Evolutionary conservation across 1,140 invertebrate genomes (phyloP).

Genomic region (Heliconius himera): DNA sequence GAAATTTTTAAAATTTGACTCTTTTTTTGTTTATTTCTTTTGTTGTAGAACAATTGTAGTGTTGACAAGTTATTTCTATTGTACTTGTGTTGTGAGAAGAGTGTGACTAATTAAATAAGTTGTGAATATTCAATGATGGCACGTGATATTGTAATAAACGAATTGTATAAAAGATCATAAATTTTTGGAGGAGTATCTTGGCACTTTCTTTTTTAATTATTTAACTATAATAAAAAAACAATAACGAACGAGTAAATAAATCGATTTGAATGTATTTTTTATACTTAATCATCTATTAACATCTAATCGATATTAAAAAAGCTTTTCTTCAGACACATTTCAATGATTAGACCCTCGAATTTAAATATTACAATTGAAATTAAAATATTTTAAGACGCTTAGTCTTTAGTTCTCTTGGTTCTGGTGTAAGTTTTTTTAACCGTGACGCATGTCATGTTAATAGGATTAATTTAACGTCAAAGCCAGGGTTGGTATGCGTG

Average conservation of each 20-base stretch:
- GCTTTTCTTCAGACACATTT: not conserved
- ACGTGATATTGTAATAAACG: not conserved
- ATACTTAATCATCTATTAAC: not conserved
- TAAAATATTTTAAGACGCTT: not conserved
- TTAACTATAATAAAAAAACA: too few species aligned
- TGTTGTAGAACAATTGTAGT: slow-evolving; percentile 1
- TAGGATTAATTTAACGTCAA: slow-evolving; percentile 63
- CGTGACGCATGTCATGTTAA: slow-evolving; percentile 60
- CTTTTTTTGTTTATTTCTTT: not conserved
- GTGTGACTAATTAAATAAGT: slow-evolving; percentile 3
- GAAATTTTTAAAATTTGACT: slow-evolving; percentile 18
- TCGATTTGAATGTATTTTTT: not conserved
- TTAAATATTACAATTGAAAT: not conserved
- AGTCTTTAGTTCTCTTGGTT: slow-evolving; percentile 12
- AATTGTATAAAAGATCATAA: not conserved
- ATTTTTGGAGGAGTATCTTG: too few species aligned
- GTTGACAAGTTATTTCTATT: not conserved
- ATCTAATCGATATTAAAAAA: not conserved
- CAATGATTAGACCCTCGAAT: not conserved
- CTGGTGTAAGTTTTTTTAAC: not conserved
- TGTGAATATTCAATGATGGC: not conserved
- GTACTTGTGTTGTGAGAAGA: not conserved
- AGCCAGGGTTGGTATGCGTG: slow-evolving; percentile 33
- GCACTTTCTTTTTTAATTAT: too few species aligned
- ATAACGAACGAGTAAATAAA: too few species aligned